phyloP scores from a whole-genome alignment of 2,797 vertebrate species.

The Leucoraja ocellata region DNA sequence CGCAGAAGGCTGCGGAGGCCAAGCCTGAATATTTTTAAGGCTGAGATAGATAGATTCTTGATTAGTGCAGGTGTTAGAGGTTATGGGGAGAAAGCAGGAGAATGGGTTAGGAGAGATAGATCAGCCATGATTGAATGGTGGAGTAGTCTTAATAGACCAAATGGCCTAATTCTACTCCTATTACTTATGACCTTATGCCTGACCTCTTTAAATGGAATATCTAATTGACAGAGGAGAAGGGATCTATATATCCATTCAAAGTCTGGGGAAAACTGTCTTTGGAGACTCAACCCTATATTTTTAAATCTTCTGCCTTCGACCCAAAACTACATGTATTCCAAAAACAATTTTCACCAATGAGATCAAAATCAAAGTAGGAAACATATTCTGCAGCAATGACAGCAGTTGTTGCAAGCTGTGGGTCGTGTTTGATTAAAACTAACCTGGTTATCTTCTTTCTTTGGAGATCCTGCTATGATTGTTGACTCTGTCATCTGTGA shows the following conservation, averaged over 20 bases:
- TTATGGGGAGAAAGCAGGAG: too few species aligned
- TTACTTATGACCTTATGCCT: too few species aligned
- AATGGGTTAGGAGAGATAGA: too few species aligned
- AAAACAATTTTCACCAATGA: not conserved
- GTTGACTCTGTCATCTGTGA: conserved; percentile 60
- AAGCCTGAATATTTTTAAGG: too few species aligned
- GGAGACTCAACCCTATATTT: not conserved
- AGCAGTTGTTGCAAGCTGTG: not conserved
- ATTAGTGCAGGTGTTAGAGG: too few species aligned
- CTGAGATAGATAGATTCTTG: too few species aligned
- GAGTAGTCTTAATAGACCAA: too few species aligned
- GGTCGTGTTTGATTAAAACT: not conserved
- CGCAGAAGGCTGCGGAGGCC: too few species aligned
- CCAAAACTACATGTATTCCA: not conserved
- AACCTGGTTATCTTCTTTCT: conserved; percentile 75
- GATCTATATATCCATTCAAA: not conserved
- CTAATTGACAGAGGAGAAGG: not conserved
- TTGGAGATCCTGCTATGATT: conserved; percentile 51
- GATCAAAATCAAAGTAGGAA: not conserved
- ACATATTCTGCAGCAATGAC: not conserved
- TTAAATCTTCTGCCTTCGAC: not conserved
- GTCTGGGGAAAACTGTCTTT: not conserved
- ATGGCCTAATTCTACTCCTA: too few species aligned
- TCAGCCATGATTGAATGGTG: too few species aligned
- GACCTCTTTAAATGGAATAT: too few species aligned